phyloP scores from a whole-genome alignment of 2,888 invertebrate genomes.

The Apotomis betuletana region DNA sequence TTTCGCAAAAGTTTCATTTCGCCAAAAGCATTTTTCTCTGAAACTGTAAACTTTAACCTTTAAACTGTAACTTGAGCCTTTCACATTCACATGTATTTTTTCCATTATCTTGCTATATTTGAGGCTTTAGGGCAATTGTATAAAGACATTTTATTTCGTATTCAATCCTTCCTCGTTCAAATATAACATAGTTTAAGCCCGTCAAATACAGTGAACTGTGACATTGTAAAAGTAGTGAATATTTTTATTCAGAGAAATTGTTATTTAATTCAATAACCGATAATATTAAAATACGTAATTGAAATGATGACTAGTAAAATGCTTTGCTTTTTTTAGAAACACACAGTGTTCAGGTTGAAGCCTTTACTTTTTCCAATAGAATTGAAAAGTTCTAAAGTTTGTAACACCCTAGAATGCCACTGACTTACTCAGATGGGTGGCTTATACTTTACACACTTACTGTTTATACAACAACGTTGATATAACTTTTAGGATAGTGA shows the following conservation, averaged over 20 bases:
- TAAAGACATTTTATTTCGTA: background rate
- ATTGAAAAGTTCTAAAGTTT: background rate
- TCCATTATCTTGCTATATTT: background rate
- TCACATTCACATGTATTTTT: background rate
- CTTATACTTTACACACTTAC: no score
- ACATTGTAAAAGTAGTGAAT: no score
- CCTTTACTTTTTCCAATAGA: background rate
- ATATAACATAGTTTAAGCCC: background rate
- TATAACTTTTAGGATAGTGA: no score
- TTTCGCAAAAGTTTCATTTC: no score
- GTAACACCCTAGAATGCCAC: constrained; percentile 3
- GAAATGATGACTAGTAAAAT: no score
- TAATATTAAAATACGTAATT: no score
- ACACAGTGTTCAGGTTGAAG: background rate
- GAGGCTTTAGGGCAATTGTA: background rate
- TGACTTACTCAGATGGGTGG: background rate
- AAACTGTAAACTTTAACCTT: no score
- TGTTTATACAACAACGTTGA: no score
- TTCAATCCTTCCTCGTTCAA: background rate
- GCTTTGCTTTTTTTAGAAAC: background rate
- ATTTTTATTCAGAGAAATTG: no score
- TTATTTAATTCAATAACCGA: no score
- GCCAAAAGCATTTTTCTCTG: no score
- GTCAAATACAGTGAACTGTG: constrained; percentile 1
- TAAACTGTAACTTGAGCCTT: no score